These are phyloP conservation scores for Hybos culiciformis DNA, from an alignment of 2,888 invertebrate genomes.

Conservation along the genomic window DNA sequence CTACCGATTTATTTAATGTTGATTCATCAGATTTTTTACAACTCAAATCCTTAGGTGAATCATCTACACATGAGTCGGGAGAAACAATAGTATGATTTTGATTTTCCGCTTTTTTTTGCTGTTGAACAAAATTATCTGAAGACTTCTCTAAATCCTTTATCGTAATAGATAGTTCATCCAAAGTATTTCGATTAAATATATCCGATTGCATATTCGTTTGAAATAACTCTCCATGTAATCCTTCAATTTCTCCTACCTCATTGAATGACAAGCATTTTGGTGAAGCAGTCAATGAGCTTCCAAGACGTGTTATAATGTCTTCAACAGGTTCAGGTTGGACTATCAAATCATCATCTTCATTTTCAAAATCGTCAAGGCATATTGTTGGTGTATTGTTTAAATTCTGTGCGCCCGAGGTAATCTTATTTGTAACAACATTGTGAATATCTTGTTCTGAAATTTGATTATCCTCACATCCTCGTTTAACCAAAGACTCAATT, in stretches of 20 bases:
- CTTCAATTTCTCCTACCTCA: constrained; percentile 34
- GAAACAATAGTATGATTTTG: constrained; percentile 15
- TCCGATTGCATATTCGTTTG: constrained; percentile 23
- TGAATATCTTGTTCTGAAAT: constrained; percentile 19
- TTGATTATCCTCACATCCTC: constrained; percentile 48
- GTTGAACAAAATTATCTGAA: constrained; percentile 16
- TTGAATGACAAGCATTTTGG: constrained; percentile 34
- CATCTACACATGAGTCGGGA: constrained; percentile 33
- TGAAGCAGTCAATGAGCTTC: constrained; percentile 42
- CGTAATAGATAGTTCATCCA: constrained; percentile 41
- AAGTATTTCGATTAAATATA: constrained; percentile 18
- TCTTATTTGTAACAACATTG: constrained; percentile 9
- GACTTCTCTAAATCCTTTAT: constrained; percentile 40
- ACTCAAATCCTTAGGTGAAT: constrained; percentile 46
- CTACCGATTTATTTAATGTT: constrained; percentile 1
- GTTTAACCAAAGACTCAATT: constrained; percentile 46
- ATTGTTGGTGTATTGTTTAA: constrained; percentile 18
- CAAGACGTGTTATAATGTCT: constrained; percentile 49
- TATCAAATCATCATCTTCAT: constrained; percentile 39
- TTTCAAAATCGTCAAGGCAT: constrained; percentile 35
- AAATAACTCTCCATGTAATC: constrained; percentile 30
- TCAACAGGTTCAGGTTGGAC: constrained; percentile 38
- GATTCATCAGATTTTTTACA: constrained; percentile 38
- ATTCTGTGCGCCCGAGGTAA: constrained; percentile 28
- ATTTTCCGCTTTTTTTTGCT: constrained; percentile 9